Conservation (phyloP, 1,140 invertebrate species). For the Drosophila trapezifrons region DNA sequence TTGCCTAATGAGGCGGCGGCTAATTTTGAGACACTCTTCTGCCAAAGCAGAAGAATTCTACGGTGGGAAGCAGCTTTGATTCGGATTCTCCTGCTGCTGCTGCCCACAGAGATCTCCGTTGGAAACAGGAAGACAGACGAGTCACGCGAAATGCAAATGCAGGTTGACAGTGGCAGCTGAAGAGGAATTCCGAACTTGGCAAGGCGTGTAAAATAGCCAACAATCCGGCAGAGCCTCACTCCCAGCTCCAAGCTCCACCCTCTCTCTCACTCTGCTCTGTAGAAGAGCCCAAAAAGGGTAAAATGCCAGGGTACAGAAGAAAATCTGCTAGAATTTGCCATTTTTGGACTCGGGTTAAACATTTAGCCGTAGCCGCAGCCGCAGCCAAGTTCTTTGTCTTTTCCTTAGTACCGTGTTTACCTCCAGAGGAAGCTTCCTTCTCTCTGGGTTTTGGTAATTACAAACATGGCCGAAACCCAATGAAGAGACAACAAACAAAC, state of each 20-base stretch:
- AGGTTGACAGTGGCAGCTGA: constrained; percentile 59
- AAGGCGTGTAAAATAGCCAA: constrained; percentile 61
- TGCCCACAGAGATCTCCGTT: constrained; percentile 31
- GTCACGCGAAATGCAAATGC: constrained; percentile 80
- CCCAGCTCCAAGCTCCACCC: not conserved
- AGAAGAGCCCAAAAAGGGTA: constrained; percentile 61
- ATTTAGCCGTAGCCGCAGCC: constrained; percentile 49
- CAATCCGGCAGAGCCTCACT: constrained; percentile 9
- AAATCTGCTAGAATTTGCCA: constrained; percentile 78
- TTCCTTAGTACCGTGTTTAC: not conserved
- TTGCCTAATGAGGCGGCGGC: constrained; percentile 70
- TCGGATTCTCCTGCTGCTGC: constrained; percentile 25
- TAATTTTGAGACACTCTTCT: constrained; percentile 58
- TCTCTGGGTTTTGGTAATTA: constrained; percentile 46
- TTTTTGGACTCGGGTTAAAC: constrained; percentile 63
- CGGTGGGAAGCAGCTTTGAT: constrained; percentile 57
- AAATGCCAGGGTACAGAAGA: constrained; percentile 57
- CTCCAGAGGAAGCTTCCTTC: constrained; percentile 8
- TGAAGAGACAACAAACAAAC: constrained; percentile 3
- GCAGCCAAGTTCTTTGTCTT: constrained; percentile 4
- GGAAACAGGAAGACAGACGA: constrained; percentile 31
- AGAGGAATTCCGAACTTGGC: constrained; percentile 42
- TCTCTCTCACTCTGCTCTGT: not conserved
- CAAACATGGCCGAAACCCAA: constrained; percentile 54
- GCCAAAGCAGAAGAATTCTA: constrained; percentile 4